A percentile compares a stretch with the other conserved stretches of the same genome.
phyloP scores from a whole-genome alignment of 2,113 vertebrate genomes.

The Xenus cinereus region DNA sequence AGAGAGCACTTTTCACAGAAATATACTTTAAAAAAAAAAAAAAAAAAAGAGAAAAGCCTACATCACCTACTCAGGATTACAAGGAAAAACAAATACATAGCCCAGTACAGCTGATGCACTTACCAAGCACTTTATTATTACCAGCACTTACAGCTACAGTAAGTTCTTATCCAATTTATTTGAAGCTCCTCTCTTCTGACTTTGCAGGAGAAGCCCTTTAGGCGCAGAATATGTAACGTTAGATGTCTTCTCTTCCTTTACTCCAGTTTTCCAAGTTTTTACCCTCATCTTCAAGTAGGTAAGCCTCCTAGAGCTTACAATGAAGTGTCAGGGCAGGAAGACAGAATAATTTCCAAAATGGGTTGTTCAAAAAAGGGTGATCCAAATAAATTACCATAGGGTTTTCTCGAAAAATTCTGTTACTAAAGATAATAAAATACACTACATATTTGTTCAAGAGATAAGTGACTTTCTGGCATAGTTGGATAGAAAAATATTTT shows the following conservation, averaged over 20 bases:
- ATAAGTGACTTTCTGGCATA: neutral
- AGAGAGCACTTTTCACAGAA: neutral
- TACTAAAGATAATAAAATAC: neutral
- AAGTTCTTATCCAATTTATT: neutral
- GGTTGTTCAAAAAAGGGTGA: neutral
- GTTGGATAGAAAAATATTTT: neutral
- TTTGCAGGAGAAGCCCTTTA: neutral
- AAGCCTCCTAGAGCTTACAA: neutral
- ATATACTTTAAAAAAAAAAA: neutral
- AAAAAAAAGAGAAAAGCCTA: neutral
- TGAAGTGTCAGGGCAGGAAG: neutral
- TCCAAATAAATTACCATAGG: neutral
- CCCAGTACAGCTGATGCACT: neutral
- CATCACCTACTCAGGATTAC: neutral
- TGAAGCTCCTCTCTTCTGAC: neutral
- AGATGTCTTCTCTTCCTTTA: neutral
- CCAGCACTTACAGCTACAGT: neutral
- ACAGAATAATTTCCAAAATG: neutral
- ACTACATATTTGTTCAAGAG: neutral
- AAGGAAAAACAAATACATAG: neutral
- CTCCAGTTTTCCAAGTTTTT: neutral
- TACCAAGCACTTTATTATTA: no score
- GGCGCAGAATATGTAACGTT: neutral
- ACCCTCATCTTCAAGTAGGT: neutral
- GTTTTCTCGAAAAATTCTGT: neutral